phyloP scores from a whole-genome alignment of 1,140 invertebrate species.

The Lordiphosa clarofinis region DNA sequence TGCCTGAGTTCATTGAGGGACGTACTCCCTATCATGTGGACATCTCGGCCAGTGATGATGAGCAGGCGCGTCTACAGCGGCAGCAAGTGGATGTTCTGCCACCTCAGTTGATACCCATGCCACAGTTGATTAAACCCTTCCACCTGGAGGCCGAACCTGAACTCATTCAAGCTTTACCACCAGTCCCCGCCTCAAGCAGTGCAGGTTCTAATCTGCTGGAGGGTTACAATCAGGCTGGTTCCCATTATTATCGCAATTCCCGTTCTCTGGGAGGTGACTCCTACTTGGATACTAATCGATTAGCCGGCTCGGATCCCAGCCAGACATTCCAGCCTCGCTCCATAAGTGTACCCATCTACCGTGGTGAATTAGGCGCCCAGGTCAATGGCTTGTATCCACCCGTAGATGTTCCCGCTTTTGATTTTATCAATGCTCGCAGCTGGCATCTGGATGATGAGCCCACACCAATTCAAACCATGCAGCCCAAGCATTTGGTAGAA shows the following conservation, averaged over 20 bases:
- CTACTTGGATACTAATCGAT: conserved; percentile 64
- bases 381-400: conserved; percentile 50
- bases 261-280: conserved; percentile 61
- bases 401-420: conserved; percentile 54
- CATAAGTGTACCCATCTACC: conserved; percentile 55
- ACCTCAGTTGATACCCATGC: conserved; percentile 61
- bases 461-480: conserved; percentile 27
- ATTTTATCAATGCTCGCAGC: conserved; percentile 45
- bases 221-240: conserved; percentile 42
- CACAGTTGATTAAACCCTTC: conserved; percentile 71
- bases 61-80: conserved; percentile 60
- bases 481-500: conserved; percentile 39
- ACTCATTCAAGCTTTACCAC: conserved; percentile 69
- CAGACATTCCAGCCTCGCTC: conserved; percentile 23
- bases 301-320: conserved; percentile 11
- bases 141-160: conserved; percentile 72
- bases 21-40: conserved; percentile 82
- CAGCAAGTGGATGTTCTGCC: conserved; percentile 76
- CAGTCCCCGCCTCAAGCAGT: conserved; percentile 27
- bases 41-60: conserved; percentile 57
- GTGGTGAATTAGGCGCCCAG: conserved; percentile 30
- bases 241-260: conserved; percentile 65
- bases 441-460: conserved; percentile 68
- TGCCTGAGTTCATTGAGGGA: conserved; percentile 81
- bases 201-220: conserved; percentile 54